Percentiles rank a stretch among this genome's conserved stretches.
phyloP scores from a whole-genome alignment of 2,888 invertebrate species.

The Gasteruption jaculator region DNA sequence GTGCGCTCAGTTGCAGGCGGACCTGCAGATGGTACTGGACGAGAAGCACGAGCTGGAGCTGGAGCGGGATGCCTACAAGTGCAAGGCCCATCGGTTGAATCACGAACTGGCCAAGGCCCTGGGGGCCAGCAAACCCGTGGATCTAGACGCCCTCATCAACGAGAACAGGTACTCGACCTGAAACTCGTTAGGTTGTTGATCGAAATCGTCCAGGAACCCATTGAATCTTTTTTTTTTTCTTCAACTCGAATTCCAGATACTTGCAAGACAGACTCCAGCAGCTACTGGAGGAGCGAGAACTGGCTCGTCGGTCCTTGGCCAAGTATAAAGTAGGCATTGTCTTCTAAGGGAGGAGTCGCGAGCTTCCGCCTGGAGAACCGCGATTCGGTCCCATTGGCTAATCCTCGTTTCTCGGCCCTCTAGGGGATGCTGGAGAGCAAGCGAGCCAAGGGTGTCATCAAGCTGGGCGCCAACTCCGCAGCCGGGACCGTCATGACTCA shows the following conservation, averaged over 20 bases:
- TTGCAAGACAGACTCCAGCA: slow-evolving; percentile 77
- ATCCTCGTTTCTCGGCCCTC: slow-evolving; percentile 27
- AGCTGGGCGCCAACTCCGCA: slow-evolving; percentile 62
- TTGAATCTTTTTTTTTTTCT: background rate
- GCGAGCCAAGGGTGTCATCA: slow-evolving; percentile 67
- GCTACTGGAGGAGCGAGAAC: slow-evolving; percentile 72
- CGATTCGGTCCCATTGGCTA: slow-evolving; percentile 5
- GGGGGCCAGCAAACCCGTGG: slow-evolving; percentile 59
- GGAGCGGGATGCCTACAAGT: slow-evolving; percentile 78
- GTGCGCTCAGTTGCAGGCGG: slow-evolving; percentile 70
- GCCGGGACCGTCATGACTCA: slow-evolving; percentile 73
- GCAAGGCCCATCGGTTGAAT: slow-evolving; percentile 77
- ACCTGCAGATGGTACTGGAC: slow-evolving; percentile 74
- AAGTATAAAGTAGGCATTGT: slow-evolving; percentile 67
- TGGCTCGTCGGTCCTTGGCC: slow-evolving; percentile 66
- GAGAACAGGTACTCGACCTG: slow-evolving; percentile 64
- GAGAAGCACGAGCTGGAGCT: slow-evolving; percentile 80
- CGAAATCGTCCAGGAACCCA: too few relatives aligned
- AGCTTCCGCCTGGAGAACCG: too few relatives aligned
- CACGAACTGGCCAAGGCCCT: slow-evolving; percentile 72
- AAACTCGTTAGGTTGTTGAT: too few relatives aligned
- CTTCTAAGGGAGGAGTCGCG: background rate
- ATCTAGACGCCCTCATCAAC: slow-evolving; percentile 73
- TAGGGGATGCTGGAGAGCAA: slow-evolving; percentile 70
- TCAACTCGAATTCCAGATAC: slow-evolving; percentile 57